These are phyloP conservation scores for Coleophora deauratella DNA, from an alignment of 2,888 invertebrate species.

Conservation along the genomic window DNA sequence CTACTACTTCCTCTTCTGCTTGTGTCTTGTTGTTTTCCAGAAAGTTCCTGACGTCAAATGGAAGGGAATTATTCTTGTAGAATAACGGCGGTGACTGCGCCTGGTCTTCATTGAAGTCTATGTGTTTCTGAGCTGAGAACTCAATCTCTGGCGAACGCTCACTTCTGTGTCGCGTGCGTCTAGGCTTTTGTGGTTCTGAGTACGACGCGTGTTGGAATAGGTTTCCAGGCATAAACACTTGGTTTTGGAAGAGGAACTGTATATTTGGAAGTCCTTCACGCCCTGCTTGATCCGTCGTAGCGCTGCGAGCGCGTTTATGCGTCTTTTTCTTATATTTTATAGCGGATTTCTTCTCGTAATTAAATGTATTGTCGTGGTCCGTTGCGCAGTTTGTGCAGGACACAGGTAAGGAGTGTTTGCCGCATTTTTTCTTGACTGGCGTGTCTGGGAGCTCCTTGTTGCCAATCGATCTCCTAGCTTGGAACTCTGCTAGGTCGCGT, in stretches of 20 bases:
- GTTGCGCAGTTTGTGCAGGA: conserved; percentile 56
- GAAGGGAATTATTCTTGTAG: conserved; percentile 50
- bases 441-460: conserved; percentile 38
- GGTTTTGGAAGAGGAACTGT: conserved; percentile 67
- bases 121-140: conserved; percentile 42
- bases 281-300: conserved; percentile 37
- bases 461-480: conserved; percentile 54
- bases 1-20: conserved; percentile 41
- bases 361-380: conserved; percentile 54
- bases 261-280: conserved; percentile 49
- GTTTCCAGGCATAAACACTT: conserved; percentile 66
- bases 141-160: conserved; percentile 38
- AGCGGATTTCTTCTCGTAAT: conserved; percentile 61
- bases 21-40: conserved; percentile 29
- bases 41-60: conserved; percentile 43
- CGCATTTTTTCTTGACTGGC: conserved; percentile 54
- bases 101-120: conserved; percentile 45
- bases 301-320: conserved; percentile 38
- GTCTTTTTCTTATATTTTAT: conserved; percentile 52
- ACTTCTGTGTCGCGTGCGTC: conserved; percentile 25
- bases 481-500: conserved; percentile 62
- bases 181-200: conserved; percentile 37
- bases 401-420: conserved; percentile 53
- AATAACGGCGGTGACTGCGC: conserved; percentile 33
- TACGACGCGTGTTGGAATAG: conserved; percentile 34